phyloP scores from a whole-genome alignment of 2,888 invertebrate genomes.

The Polyploca ridens region DNA sequence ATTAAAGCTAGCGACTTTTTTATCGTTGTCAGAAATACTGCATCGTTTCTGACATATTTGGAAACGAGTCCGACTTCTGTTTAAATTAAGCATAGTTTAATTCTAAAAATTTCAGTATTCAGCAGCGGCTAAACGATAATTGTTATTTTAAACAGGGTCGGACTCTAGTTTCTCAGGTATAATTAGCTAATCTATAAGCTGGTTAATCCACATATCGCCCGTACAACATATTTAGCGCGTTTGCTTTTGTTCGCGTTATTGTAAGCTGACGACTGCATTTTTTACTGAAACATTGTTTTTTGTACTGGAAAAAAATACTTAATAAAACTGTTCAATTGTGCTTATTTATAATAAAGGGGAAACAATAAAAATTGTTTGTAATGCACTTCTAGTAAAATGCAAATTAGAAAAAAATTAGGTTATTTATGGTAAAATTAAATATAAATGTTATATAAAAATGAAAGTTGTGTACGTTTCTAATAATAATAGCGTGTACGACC shows the following conservation, averaged over 20 bases:
- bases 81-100: neutral
- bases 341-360: constrained; percentile 17
- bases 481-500: constrained; percentile 67
- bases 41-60: no score
- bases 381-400: constrained; percentile 64
- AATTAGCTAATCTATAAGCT: constrained; percentile 26
- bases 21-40: neutral
- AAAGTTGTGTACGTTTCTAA: constrained; percentile 69
- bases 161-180: constrained; percentile 16
- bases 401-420: constrained; percentile 56
- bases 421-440: constrained; percentile 47
- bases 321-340: constrained; percentile 35
- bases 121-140: no score
- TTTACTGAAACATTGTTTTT: constrained; percentile 39
- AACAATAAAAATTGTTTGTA: constrained; percentile 48
- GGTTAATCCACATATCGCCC: constrained; percentile 47
- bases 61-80: neutral
- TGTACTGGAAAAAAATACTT: constrained; percentile 24
- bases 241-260: constrained; percentile 43
- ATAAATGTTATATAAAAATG: constrained; percentile 60
- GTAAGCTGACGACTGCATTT: constrained; percentile 57
- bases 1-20: constrained; percentile 15
- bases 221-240: constrained; percentile 31
- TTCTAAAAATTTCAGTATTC: no score
- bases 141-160: neutral